phyloP scores from a whole-genome alignment of 2,888 invertebrate genomes.

The Diloba caeruleocephala region DNA sequence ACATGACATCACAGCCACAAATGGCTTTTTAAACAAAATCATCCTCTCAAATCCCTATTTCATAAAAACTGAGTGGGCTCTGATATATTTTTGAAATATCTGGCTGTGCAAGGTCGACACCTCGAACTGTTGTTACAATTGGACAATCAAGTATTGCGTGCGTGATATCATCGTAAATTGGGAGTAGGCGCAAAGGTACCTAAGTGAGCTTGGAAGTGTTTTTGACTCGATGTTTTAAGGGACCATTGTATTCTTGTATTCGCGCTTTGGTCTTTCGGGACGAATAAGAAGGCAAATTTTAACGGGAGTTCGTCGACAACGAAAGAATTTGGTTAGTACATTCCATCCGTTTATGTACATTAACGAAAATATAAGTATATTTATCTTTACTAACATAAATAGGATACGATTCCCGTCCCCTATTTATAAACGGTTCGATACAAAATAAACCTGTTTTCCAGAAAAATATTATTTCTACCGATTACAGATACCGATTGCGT shows the following conservation, averaged over 20 bases:
- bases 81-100: constrained; percentile 46
- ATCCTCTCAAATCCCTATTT: constrained; percentile 24
- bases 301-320: no score
- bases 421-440: no score
- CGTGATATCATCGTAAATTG: constrained; percentile 56
- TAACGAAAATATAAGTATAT: no score
- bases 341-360: no score
- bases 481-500: constrained; percentile 34
- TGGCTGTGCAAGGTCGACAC: constrained; percentile 50
- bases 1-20: constrained; percentile 24
- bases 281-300: not conserved
- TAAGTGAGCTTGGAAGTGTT: constrained; percentile 6
- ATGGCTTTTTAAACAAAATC: constrained; percentile 2
- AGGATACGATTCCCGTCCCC: no score
- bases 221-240: constrained; percentile 18
- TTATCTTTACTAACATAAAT: no score
- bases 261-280: constrained; percentile 7
- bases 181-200: constrained; percentile 44
- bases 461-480: no score
- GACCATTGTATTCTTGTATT: not conserved
- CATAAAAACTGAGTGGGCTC: constrained; percentile 47
- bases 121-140: constrained; percentile 49
- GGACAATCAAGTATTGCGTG: constrained; percentile 42
- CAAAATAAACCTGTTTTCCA: constrained; percentile 1
- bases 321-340: no score